Base-by-base conservation (phyloP, 2,888 invertebrate species). In the Eilema caniola region DNA sequence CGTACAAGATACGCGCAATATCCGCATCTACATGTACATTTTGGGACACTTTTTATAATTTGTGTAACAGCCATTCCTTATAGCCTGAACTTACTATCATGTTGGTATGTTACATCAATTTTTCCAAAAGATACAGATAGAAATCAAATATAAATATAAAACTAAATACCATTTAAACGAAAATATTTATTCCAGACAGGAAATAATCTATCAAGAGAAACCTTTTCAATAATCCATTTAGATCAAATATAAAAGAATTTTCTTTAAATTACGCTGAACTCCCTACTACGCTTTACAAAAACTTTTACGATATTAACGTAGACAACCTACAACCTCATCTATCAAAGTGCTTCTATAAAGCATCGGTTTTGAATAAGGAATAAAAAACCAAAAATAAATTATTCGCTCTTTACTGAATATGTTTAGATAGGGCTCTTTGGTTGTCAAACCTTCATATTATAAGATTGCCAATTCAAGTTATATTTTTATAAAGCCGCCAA, bases 321-420 rank as follows among this genome's bases (percentile, higher is more conserved):
- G 77, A 76, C 75, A 80, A 76, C 72, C 67, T 71, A 67, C 68
- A 77, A 75, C 77, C 83, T 81, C 83, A 85, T 86, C 80, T 80
- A 73, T 78, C 78, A 83, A 83, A 85, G 80, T 80, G 80, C 77
- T 83, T 83, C 73, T 73, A 72, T 72, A 77, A 70, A 74, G 70
- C 72, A 72, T 70, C 65, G 70, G 65, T 78, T 76, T 77, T 77
- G 73, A 74, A 77, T 73, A 74, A 76, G 67, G 75, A 75, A 79
- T 73, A 80, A 71, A 83, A 65, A 77, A 78, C 72, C 47, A 67
- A 79, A 57, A 79, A 80, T 79, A 79, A 79, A 77, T 80, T 70
- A 79, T 83, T 79, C 70, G 63, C 41, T 73, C 72, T 70, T 79
- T 76, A 76, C 70, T 77, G 73, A 68, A 74, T 72, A 62, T 73